Evolutionary conservation across 2,113 vertebrate genomes (phyloP).

Genomic region (Tenrec ecaudatus): DNA sequence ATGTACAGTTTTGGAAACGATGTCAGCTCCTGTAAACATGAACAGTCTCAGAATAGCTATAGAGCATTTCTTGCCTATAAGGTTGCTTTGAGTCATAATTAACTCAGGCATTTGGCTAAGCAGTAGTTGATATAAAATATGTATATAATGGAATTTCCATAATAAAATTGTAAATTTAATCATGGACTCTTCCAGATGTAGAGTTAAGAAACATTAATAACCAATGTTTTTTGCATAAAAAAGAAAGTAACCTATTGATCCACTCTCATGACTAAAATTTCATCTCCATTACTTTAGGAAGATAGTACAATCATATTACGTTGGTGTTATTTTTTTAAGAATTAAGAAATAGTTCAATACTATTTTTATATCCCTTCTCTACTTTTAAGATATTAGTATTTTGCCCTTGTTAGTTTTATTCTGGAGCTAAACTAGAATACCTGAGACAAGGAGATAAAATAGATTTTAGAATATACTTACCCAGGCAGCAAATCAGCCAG

Average conservation of each 20-base stretch:
- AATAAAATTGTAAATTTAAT: neutral
- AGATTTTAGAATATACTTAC: neutral
- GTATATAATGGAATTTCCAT: neutral
- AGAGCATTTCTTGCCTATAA: too few species aligned
- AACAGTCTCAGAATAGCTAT: too few species aligned
- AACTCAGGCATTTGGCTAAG: neutral
- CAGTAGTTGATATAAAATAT: conserved; percentile 9
- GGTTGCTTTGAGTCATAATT: too few species aligned
- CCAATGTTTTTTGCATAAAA: neutral
- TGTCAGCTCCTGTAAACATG: too few species aligned
- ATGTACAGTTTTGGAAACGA: too few species aligned
- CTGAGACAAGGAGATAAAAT: neutral
- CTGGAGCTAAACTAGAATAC: neutral
- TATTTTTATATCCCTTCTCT: neutral
- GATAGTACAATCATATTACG: too few species aligned
- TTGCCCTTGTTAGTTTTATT: neutral
- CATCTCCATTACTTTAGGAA: conserved; percentile 25
- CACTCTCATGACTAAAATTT: conserved; percentile 32
- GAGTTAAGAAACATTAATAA: neutral
- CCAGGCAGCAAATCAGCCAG: neutral
- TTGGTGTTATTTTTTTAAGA: too few species aligned
- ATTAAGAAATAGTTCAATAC: conserved; percentile 53
- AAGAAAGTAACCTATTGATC: neutral
- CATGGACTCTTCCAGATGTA: neutral
- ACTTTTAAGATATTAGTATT: conserved; percentile 26